phyloP scores from a whole-genome alignment of 2,797 vertebrate genomes.

The Coendou prehensilis region DNA sequence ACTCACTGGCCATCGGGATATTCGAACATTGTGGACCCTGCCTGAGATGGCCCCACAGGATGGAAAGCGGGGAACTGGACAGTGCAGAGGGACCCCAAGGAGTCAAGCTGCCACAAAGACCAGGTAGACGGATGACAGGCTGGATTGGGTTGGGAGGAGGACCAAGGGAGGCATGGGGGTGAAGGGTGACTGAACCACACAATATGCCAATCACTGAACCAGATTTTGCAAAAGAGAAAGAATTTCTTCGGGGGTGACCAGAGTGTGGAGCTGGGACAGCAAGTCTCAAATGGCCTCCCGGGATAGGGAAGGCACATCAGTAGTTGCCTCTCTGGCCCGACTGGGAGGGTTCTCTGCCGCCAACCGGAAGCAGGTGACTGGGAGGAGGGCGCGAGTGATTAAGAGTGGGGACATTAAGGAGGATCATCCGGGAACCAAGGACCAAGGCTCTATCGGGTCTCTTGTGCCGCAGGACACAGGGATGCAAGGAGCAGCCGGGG shows the following conservation, averaged over 20 bases:
- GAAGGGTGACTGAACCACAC: background rate
- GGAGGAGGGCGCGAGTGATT: background rate
- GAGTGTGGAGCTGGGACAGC: background rate
- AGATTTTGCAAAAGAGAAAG: background rate
- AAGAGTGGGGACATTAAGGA: background rate
- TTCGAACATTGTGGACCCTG: background rate
- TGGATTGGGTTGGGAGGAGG: rapidly evolving
- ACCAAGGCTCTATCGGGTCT: background rate
- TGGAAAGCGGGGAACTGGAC: background rate
- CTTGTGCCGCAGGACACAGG: background rate
- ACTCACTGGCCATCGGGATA: background rate
- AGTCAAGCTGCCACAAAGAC: background rate
- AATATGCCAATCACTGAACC: background rate
- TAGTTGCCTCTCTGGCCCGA: background rate
- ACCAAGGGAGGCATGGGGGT: background rate
- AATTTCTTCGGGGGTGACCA: too few relatives aligned
- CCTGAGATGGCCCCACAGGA: background rate
- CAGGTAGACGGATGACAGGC: background rate
- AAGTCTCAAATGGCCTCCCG: background rate
- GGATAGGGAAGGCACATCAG: too few relatives aligned
- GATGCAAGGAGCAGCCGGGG: too few relatives aligned
- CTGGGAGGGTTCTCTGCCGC: background rate
- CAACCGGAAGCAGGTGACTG: background rate
- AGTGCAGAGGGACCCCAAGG: background rate
- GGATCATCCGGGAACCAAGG: background rate